These are phyloP conservation scores for Volucella inflata DNA, from an alignment of 2,888 invertebrate genomes.

Conservation along the genomic window DNA sequence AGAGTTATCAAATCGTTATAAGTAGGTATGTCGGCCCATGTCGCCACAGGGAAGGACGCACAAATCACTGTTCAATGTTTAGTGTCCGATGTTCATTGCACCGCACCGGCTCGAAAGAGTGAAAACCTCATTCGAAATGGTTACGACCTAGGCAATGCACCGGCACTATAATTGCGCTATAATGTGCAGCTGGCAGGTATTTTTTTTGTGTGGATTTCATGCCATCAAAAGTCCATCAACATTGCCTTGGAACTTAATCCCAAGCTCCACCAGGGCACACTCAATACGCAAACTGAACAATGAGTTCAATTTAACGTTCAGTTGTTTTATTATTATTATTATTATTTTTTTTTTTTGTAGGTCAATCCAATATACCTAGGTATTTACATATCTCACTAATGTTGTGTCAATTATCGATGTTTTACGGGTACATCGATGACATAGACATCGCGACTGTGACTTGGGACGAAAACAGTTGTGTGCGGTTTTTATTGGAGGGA, in stretches of 20 bases:
- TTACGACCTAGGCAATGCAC: slow-evolving; percentile 22
- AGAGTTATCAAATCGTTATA: slow-evolving; percentile 47
- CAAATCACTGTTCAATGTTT: slow-evolving; percentile 33
- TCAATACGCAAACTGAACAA: not conserved
- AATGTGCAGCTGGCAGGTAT: slow-evolving; percentile 48
- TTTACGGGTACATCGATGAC: slow-evolving; percentile 32
- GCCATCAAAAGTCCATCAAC: slow-evolving; percentile 56
- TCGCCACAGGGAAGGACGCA: slow-evolving; percentile 50
- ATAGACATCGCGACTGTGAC: slow-evolving; percentile 30
- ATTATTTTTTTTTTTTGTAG: slow-evolving; percentile 32
- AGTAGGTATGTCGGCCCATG: not conserved
- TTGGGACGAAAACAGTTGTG: not conserved
- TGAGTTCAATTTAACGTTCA: slow-evolving; percentile 6
- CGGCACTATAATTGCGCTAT: slow-evolving; percentile 42
- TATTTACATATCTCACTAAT: not conserved
- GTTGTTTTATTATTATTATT: too few relatives aligned
- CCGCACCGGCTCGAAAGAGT: not conserved
- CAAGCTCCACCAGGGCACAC: slow-evolving; percentile 1
- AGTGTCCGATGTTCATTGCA: not conserved
- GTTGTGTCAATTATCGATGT: not conserved
- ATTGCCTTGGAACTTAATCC: slow-evolving; percentile 39
- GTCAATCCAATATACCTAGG: slow-evolving; percentile 63
- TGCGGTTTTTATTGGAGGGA: slow-evolving; percentile 22
- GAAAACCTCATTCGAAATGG: not conserved
- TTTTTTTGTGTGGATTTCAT: slow-evolving; percentile 53